Evolutionary conservation across 2,797 vertebrate species (phyloP).

Genomic region (Babyrousa celebensis): DNA sequence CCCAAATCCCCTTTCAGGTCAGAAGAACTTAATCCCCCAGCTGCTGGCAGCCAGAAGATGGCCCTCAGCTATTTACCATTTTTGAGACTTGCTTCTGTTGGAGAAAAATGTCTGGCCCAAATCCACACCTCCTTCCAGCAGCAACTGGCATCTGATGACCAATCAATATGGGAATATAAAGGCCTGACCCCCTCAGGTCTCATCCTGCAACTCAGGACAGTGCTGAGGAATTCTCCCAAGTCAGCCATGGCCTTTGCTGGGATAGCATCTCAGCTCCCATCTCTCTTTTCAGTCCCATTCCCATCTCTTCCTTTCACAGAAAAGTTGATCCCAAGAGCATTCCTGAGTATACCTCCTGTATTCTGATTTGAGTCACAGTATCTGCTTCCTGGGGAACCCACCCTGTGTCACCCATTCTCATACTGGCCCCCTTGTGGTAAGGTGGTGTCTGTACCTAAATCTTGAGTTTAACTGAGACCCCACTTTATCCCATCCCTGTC

Average conservation of each 20-base stretch:
- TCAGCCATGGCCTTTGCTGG: not conserved
- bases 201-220: not conserved
- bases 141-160: not conserved
- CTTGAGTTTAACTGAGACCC: not conserved
- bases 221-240: not conserved
- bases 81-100: slow-evolving; percentile 37
- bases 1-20: not conserved
- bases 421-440: not conserved
- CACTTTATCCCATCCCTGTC: too few relatives aligned
- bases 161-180: not conserved
- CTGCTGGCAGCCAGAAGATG: not conserved
- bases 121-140: not conserved
- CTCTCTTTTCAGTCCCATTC: not conserved
- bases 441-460: not conserved
- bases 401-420: not conserved
- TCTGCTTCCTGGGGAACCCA: not conserved
- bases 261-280: not conserved
- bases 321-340: not conserved
- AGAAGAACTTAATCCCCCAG: not conserved
- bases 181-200: not conserved
- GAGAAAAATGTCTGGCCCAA: not conserved
- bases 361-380: not conserved
- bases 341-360: not conserved
- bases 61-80: slow-evolving; percentile 34
- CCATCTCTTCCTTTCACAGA: not conserved